Percentiles rank a stretch among this genome's conserved stretches.
Evolutionary conservation across 2,888 invertebrate species (phyloP).

Genomic region (Callimorpha dominula): DNA sequence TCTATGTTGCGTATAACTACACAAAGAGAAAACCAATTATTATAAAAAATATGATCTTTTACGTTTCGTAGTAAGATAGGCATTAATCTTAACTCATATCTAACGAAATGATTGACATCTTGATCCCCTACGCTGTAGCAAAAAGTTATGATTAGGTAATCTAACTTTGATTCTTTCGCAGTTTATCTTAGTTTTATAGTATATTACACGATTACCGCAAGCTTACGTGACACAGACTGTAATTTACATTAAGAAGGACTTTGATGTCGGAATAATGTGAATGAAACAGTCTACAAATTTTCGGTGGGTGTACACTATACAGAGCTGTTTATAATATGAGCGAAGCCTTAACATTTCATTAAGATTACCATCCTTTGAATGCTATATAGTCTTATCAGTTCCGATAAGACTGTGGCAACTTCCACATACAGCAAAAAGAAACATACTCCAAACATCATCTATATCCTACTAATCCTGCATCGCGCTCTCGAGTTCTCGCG

Average conservation of each 20-base stretch:
- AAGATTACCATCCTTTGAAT: no score
- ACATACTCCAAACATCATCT: no score
- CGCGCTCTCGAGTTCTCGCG: no score
- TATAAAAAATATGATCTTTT: neutral
- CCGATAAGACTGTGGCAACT: no score
- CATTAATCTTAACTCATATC: neutral
- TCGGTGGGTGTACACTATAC: no score
- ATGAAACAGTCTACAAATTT: no score
- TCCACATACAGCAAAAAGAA: no score
- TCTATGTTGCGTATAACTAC: neutral
- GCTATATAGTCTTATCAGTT: no score
- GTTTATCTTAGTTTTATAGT: constrained; percentile 10
- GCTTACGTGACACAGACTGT: neutral
- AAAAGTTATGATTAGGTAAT: constrained; percentile 18
- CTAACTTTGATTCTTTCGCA: constrained; percentile 12
- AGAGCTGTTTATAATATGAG: no score
- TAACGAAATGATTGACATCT: neutral
- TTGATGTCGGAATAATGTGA: neutral
- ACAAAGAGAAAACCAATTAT: neutral
- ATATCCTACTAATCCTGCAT: no score
- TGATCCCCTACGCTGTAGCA: neutral
- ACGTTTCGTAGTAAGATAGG: neutral
- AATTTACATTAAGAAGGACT: neutral
- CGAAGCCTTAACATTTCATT: no score
- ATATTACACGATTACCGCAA: neutral